phyloP scores from a whole-genome alignment of 2,113 vertebrate genomes.

The Coreoperca whiteheadi region DNA sequence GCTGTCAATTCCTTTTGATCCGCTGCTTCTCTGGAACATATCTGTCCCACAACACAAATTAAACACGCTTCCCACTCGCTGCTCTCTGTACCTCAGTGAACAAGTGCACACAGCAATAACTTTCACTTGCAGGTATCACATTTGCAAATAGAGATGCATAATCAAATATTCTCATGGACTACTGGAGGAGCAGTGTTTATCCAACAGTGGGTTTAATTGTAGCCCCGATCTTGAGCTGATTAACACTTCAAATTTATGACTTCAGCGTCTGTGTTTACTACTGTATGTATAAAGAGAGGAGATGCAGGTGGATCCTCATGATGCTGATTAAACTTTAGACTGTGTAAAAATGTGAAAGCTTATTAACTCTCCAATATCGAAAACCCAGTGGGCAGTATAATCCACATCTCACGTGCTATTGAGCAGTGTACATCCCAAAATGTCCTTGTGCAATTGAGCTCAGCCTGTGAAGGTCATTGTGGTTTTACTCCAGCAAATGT shows the following conservation, averaged over 20 bases:
- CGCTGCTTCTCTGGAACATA: slow-evolving; percentile 25
- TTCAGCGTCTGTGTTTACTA: slow-evolving; percentile 54
- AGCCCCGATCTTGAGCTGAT: slow-evolving; percentile 49
- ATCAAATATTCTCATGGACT: slow-evolving; percentile 31
- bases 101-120: slow-evolving; percentile 10
- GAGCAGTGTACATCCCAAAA: not conserved
- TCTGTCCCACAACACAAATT: slow-evolving; percentile 34
- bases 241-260: slow-evolving; percentile 49
- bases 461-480: not conserved
- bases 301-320: slow-evolving; percentile 44
- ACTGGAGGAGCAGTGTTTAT: slow-evolving; percentile 48
- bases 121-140: slow-evolving; percentile 22
- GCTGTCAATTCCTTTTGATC: slow-evolving; percentile 48
- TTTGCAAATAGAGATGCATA: slow-evolving; percentile 32
- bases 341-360: slow-evolving; percentile 1
- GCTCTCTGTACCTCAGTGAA: not conserved
- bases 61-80: slow-evolving; percentile 12
- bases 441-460: not conserved
- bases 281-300: not conserved
- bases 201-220: slow-evolving; percentile 44
- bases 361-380: not conserved
- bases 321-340: slow-evolving; percentile 27
- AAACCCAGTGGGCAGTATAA: not conserved
- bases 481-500: not conserved
- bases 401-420: not conserved